Conservation (phyloP, 1,140 invertebrate genomes). For the Meteorus sp. region DNA sequence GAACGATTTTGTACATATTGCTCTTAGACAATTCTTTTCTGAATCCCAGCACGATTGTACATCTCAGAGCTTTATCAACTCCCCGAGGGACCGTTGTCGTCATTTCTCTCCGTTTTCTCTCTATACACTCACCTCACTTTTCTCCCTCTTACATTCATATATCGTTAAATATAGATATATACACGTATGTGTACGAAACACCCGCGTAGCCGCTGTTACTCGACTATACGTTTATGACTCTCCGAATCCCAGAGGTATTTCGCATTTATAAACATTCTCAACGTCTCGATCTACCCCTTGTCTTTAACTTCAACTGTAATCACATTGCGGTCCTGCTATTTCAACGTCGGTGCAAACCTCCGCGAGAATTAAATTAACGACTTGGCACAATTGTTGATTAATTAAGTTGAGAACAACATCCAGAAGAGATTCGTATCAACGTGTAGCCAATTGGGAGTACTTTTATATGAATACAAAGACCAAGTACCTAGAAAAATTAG, state of each 20-base stretch:
- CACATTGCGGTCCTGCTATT: conserved; percentile 4
- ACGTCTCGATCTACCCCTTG: conserved; percentile 9
- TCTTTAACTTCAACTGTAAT: conserved; percentile 11
- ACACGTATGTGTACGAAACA: background rate
- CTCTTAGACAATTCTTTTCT: conserved; percentile 5
- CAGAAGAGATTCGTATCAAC: background rate
- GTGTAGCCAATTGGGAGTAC: background rate
- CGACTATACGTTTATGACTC: conserved; percentile 16
- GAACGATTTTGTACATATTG: background rate
- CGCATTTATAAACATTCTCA: conserved; percentile 22
- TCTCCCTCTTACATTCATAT: background rate
- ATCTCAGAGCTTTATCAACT: conserved; percentile 25
- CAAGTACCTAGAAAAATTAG: too few relatives aligned
- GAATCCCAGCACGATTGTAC: background rate
- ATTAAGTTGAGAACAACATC: conserved; percentile 6
- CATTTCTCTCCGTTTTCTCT: background rate
- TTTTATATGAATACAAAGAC: too few relatives aligned
- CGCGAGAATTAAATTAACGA: conserved; percentile 19
- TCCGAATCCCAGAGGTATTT: conserved; percentile 18
- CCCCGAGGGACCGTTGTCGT: conserved; percentile 1
- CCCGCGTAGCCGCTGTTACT: conserved; percentile 3
- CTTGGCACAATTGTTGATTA: background rate
- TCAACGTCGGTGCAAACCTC: background rate
- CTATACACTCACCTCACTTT: too few relatives aligned
- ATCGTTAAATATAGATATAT: background rate